A percentile compares a stretch with the other conserved stretches of the same genome.
Evolutionary conservation across 2,797 vertebrate species (phyloP).

Genomic region (Premnoplex brunnescens): DNA sequence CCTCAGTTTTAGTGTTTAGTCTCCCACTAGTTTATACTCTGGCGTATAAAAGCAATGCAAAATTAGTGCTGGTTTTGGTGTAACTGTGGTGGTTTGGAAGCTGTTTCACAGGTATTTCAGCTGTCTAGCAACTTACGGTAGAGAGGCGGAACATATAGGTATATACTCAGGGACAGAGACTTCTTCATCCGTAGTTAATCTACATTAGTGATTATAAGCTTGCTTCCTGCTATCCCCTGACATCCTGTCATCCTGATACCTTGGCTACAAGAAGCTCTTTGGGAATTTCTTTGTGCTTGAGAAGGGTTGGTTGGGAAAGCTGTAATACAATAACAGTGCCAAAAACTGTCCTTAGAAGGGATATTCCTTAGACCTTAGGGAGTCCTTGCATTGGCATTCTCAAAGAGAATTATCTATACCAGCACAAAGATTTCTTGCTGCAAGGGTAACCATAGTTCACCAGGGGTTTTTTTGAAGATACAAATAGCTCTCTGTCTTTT

Average conservation of each 20-base stretch:
- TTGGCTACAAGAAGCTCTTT: not conserved
- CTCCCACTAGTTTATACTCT: not conserved
- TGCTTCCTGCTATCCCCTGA: not conserved
- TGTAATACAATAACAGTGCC: not conserved
- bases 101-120: not conserved
- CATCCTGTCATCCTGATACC: not conserved
- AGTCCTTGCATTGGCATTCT: not conserved
- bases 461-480: accelerated
- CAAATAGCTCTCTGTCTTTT: not conserved
- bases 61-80: not conserved
- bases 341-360: not conserved
- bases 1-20: not conserved
- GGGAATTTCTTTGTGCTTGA: not conserved
- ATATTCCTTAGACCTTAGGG: not conserved
- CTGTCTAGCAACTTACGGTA: not conserved
- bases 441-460: not conserved
- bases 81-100: not conserved
- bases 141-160: not conserved
- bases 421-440: not conserved
- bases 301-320: not conserved
- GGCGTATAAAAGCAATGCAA: not conserved
- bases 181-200: not conserved
- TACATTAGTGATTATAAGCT: not conserved
- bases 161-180: not conserved
- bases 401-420: not conserved